A percentile compares a stretch with the other conserved stretches of the same genome.
phyloP scores from a whole-genome alignment of 2,113 vertebrate species.

The Procavia capensis region DNA sequence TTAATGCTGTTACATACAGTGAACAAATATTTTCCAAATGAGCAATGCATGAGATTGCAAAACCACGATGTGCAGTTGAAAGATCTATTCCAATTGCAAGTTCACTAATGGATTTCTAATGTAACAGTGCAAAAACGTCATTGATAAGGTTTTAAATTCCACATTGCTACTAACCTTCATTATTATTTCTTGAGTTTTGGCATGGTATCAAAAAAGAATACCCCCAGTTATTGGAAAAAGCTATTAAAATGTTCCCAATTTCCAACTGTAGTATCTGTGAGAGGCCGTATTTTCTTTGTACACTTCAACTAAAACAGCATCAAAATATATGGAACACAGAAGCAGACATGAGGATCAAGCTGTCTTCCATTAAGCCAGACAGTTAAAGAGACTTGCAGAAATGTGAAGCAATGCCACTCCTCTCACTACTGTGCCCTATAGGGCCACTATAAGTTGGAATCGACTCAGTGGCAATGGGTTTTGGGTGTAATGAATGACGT shows the following conservation, averaged over 20 bases:
- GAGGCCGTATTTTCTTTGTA: conserved; percentile 24
- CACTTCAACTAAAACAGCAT: conserved; percentile 12
- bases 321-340: not conserved
- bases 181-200: conserved; percentile 24
- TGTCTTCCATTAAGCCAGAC: not conserved
- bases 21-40: not conserved
- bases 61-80: not conserved
- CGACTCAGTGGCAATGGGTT: no score
- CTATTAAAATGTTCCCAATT: conserved; percentile 17
- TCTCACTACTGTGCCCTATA: not conserved
- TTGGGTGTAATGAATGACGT: no score
- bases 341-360: not conserved
- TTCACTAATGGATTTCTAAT: not conserved
- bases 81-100: not conserved
- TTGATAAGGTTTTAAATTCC: not conserved
- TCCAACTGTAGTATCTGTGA: not conserved
- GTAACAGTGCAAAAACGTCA: not conserved
- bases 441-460: no score
- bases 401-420: not conserved
- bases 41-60: not conserved
- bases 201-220: not conserved
- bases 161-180: not conserved
- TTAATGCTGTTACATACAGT: not conserved
- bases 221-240: not conserved
- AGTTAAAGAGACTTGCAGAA: not conserved